Evolutionary conservation across 2,888 invertebrate species (phyloP).

Genomic region (Diploptera punctata): DNA sequence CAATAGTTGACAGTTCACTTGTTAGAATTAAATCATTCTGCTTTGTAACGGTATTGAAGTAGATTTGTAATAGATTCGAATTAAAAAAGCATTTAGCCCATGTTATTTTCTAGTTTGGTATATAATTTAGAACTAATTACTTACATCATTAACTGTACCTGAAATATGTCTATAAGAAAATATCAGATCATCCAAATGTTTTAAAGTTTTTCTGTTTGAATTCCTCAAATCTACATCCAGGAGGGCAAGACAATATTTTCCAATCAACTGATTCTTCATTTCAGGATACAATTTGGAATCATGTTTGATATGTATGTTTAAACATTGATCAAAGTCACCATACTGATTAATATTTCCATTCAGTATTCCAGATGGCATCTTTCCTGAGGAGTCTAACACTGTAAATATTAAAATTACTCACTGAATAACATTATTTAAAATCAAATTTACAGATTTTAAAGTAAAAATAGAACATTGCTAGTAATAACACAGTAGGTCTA

Average conservation of each 20-base stretch:
- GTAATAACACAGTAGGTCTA: no score
- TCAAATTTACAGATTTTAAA: no score
- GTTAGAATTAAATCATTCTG: no score
- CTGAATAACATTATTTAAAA: no score
- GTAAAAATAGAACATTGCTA: no score
- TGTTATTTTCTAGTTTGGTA: no score
- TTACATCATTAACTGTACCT: conserved; percentile 37
- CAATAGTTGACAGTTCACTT: no score
- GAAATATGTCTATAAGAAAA: conserved; percentile 25
- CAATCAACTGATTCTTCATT: neutral
- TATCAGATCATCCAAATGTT: conserved; percentile 30
- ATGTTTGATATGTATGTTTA: conserved; percentile 47
- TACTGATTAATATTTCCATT: conserved; percentile 74
- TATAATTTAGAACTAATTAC: no score
- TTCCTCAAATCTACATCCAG: conserved; percentile 27
- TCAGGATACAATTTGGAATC: neutral
- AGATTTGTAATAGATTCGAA: no score
- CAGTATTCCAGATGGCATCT: conserved; percentile 70
- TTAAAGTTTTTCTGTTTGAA: neutral
- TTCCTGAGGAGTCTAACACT: conserved; percentile 78
- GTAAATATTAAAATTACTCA: no score
- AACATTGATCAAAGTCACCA: conserved; percentile 74
- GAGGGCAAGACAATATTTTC: conserved; percentile 46
- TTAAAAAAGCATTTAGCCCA: no score
- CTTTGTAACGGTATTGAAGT: no score